A percentile compares a stretch with the other conserved stretches of the same genome.
These are phyloP conservation scores for Toxotes chatareus DNA, from an alignment of 2,113 vertebrate species.

Conservation along the genomic window DNA sequence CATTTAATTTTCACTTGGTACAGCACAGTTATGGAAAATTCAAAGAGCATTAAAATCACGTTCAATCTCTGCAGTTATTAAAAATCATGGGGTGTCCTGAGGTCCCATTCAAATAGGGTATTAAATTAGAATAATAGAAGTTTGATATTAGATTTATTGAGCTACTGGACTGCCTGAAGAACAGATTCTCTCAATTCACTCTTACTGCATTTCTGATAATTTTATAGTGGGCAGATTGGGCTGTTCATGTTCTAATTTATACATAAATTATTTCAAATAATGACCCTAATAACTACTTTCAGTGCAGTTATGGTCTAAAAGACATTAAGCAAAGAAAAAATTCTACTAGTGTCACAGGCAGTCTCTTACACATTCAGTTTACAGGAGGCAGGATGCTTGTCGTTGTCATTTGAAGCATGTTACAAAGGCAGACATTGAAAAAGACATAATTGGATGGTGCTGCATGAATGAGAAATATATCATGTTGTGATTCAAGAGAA, in stretches of 20 bases:
- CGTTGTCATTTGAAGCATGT: not conserved
- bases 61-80: slow-evolving; percentile 69
- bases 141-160: slow-evolving; percentile 73
- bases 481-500: not conserved
- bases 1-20: slow-evolving; percentile 52
- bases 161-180: slow-evolving; percentile 55
- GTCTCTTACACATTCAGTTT: not conserved
- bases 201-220: slow-evolving; percentile 57
- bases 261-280: slow-evolving; percentile 52
- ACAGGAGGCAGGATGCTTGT: not conserved
- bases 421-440: not conserved
- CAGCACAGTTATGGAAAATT: slow-evolving; percentile 54
- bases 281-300: slow-evolving; percentile 40
- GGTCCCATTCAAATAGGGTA: slow-evolving; percentile 73
- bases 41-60: slow-evolving; percentile 56
- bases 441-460: not conserved
- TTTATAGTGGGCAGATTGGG: slow-evolving; percentile 46
- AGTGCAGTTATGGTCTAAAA: slow-evolving; percentile 20
- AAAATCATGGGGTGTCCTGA: slow-evolving; percentile 68
- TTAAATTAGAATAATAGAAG: slow-evolving; percentile 77
- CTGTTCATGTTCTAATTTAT: slow-evolving; percentile 46
- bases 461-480: not conserved
- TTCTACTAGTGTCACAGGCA: slow-evolving; percentile 7
- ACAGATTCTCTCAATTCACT: slow-evolving; percentile 65
- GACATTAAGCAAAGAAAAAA: slow-evolving; percentile 25